Conservation (phyloP, 2,113 vertebrate species). For the Myrmophylax atrothorax region DNA sequence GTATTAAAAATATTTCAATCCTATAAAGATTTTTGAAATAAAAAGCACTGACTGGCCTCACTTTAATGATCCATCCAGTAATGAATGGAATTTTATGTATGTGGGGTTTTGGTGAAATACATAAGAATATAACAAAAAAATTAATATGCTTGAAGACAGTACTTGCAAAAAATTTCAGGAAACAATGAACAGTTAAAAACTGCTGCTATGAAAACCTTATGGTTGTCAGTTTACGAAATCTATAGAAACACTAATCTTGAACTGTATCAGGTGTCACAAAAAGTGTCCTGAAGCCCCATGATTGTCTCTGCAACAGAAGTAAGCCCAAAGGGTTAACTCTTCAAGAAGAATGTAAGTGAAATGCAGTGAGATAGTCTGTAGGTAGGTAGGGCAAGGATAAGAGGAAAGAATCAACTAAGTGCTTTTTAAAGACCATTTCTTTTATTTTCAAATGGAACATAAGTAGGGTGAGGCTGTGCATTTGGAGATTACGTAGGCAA, state of each 20-base stretch:
- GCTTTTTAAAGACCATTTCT: background rate
- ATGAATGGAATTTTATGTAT: background rate
- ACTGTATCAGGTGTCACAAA: background rate
- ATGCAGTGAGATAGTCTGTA: background rate
- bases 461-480: background rate
- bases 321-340: background rate
- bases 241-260: background rate
- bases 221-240: background rate
- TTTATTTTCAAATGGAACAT: background rate
- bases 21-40: constrained; percentile 4
- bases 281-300: background rate
- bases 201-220: background rate
- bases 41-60: background rate
- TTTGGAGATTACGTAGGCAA: background rate
- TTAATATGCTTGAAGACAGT: background rate
- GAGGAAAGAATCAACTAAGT: background rate
- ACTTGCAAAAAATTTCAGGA: constrained; percentile 7
- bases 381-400: background rate
- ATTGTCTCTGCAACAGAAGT: background rate
- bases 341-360: background rate
- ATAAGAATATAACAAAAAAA: background rate
- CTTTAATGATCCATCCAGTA: background rate
- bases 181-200: background rate
- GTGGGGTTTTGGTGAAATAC: background rate
- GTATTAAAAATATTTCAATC: background rate